A percentile compares a stretch with the other conserved stretches of the same genome.
These are phyloP conservation scores for Mola mola DNA, from an alignment of 2,113 vertebrate species.

Conservation along the genomic window DNA sequence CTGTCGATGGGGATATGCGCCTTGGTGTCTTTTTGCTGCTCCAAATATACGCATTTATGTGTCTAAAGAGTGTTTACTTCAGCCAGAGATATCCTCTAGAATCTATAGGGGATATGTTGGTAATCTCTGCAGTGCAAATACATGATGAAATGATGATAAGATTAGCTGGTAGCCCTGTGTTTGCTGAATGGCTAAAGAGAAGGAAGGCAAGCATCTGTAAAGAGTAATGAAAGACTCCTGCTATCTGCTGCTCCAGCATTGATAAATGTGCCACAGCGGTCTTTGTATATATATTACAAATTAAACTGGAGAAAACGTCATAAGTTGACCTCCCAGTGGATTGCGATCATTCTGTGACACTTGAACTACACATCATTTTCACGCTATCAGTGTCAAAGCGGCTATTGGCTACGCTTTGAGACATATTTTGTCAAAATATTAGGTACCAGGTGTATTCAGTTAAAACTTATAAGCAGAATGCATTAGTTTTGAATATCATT, in stretches of 20 bases:
- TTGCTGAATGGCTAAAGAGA: conserved; percentile 69
- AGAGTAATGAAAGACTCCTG: conserved; percentile 60
- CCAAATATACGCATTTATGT: conserved; percentile 28
- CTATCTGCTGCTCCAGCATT: conserved; percentile 55
- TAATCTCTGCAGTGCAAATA: conserved; percentile 71
- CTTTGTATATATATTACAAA: conserved; percentile 77
- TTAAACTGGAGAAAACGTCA: conserved; percentile 58
- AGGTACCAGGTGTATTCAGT: not conserved
- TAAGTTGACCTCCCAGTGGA: conserved; percentile 50
- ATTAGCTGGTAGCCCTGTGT: conserved; percentile 64
- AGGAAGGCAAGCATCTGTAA: conserved; percentile 41
- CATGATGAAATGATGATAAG: conserved; percentile 70
- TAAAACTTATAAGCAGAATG: not conserved
- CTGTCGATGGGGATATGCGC: not conserved
- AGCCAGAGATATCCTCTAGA: conserved; percentile 48
- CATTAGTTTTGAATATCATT: conserved; percentile 9
- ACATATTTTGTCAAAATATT: not conserved
- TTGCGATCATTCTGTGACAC: conserved; percentile 41
- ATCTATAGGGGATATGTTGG: conserved; percentile 54
- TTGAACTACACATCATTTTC: conserved; percentile 30
- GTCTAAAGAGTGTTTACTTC: conserved; percentile 59
- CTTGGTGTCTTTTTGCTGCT: conserved; percentile 2
- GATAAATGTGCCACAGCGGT: conserved; percentile 57
- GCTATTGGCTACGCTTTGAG: conserved; percentile 12
- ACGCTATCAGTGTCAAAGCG: conserved; percentile 24